These are phyloP conservation scores for Oryzaephilus surinamensis DNA, from an alignment of 1,140 invertebrate species.

Conservation along the genomic window DNA sequence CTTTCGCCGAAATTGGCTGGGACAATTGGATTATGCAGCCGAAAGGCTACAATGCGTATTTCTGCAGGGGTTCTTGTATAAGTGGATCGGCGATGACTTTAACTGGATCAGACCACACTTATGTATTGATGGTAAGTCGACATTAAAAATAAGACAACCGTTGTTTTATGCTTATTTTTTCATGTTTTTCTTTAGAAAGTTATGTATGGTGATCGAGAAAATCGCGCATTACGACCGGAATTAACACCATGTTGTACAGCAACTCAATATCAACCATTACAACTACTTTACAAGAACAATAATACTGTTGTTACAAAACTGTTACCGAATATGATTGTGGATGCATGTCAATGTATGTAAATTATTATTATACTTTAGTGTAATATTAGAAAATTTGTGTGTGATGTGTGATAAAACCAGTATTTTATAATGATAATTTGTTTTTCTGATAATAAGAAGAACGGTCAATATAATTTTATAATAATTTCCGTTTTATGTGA, in stretches of 20 bases:
- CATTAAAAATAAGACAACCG: neutral
- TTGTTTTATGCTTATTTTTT: slow-evolving; percentile 9
- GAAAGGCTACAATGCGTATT: slow-evolving; percentile 69
- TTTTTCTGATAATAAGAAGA: no score
- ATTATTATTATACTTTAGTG: neutral
- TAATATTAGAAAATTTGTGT: no score
- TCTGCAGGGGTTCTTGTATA: slow-evolving; percentile 68
- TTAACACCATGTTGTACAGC: slow-evolving; percentile 69
- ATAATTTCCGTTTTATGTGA: no score
- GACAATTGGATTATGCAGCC: slow-evolving; percentile 78
- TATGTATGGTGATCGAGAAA: slow-evolving; percentile 38
- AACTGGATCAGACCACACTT: slow-evolving; percentile 54
- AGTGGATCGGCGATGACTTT: slow-evolving; percentile 55
- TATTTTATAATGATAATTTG: no score
- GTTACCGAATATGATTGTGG: slow-evolving; percentile 72
- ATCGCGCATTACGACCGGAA: slow-evolving; percentile 38
- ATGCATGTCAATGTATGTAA: slow-evolving; percentile 73
- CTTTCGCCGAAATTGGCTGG: slow-evolving; percentile 77
- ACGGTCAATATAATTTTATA: no score
- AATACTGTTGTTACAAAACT: slow-evolving; percentile 65
- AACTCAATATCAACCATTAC: slow-evolving; percentile 61
- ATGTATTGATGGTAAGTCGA: slow-evolving; percentile 57
- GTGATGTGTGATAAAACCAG: no score
- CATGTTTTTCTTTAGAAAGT: slow-evolving; percentile 49
- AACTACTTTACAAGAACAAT: slow-evolving; percentile 60